A percentile compares a stretch with the other conserved stretches of the same genome.
Evolutionary conservation across 2,113 vertebrate genomes (phyloP).

Genomic region (Lanius ludovicianus): DNA sequence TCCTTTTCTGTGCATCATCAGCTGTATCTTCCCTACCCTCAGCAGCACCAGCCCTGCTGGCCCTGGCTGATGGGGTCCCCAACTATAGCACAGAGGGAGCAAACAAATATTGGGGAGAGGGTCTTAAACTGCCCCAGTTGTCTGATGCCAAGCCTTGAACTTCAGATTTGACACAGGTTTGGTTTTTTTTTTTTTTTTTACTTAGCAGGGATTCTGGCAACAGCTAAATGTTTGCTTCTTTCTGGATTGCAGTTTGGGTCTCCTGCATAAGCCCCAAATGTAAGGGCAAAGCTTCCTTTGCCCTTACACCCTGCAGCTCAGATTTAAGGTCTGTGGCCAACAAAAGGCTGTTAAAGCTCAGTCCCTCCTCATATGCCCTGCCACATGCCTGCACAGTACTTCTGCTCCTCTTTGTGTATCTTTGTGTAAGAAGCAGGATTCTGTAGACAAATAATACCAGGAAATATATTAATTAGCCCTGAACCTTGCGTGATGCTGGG

Average conservation of each 20-base stretch:
- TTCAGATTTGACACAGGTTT: neutral
- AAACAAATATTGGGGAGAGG: neutral
- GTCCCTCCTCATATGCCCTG: neutral
- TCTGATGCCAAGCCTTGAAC: neutral
- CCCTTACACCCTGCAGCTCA: neutral
- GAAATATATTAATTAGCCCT: neutral
- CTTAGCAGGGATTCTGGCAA: neutral
- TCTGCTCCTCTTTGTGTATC: neutral
- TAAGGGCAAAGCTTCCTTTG: neutral
- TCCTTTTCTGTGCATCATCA: neutral
- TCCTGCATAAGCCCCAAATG: neutral
- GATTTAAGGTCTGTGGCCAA: neutral
- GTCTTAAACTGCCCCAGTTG: neutral
- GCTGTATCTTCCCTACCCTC: neutral
- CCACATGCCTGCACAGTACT: neutral
- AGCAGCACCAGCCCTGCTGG: fast-evolving
- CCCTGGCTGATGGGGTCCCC: fast-evolving
- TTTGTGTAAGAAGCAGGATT: neutral
- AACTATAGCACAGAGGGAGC: neutral
- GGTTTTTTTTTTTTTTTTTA: neutral
- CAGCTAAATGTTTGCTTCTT: neutral
- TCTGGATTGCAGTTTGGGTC: neutral
- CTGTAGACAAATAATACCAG: neutral
- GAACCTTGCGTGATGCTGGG: neutral
- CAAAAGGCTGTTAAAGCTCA: neutral